Base-by-base conservation (phyloP, 2,888 invertebrate genomes). In the Steinernema scapterisci region DNA sequence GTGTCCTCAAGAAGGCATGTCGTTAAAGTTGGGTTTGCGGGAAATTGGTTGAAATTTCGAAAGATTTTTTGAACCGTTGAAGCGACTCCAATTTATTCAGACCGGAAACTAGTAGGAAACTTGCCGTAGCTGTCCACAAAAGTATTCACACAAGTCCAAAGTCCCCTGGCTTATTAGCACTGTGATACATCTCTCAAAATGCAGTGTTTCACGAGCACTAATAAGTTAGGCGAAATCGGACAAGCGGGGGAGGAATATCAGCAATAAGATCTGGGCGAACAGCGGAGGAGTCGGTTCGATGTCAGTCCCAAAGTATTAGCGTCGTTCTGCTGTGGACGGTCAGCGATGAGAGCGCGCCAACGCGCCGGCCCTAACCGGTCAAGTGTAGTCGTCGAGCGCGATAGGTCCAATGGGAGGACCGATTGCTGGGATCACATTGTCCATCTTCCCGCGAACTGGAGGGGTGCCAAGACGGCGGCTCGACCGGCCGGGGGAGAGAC, bases 131-230 rank as follows among this genome's bases (percentile, higher is more conserved):
- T n/a, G n/a, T n/a, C n/a, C n/a, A n/a, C n/a, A n/a, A n/a, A n/a
- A n/a, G n/a, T n/a, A n/a, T n/a, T n/a, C n/a, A n/a, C n/a, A n/a
- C n/a, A n/a, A n/a, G n/a, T n/a, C 16, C 63, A 63, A 3, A n/a
- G 11, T 63, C 63, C 31, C 31, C 63, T 63, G 63, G 63, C 63
- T 63, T 63, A 63, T 63, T 63, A 63, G 63, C 63, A 63, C 63
- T 63, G 63, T 63, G 63, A 63, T 63, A 63, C 63, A 63, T 52
- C 6, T 13, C n/a, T 13, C 63, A 31, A 6, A 31, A 13, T 63
- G 1, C 63, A 63, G 6, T 31, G 63, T 63, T 63, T 63, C 63
- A 63, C 63, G 6, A 63, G 63, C 25, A 27, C 63, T 27, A 63
- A 63, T 63, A 63, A 63, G 63, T 16, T 27, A 63, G 25, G 63